Conservation (phyloP, 2,113 vertebrate species). For the Gambusia holbrooki region DNA sequence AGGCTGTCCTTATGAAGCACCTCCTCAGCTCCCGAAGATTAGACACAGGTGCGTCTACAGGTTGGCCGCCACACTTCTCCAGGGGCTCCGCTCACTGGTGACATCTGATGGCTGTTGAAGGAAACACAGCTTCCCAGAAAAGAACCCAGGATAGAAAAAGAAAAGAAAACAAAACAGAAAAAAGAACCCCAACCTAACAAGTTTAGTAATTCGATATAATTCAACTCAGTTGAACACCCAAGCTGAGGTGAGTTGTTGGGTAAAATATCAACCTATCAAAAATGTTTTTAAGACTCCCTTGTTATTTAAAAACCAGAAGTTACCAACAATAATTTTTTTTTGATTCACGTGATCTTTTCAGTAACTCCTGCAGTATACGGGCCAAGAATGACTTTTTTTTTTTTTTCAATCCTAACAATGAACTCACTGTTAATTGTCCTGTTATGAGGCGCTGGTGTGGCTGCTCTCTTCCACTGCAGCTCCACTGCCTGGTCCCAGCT, state of each 20-base stretch:
- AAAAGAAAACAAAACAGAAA: no score
- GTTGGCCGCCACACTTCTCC: no score
- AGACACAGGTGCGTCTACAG: no score
- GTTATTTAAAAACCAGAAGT: background rate
- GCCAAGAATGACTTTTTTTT: conserved; percentile 25
- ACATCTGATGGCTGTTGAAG: no score
- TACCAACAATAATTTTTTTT: background rate
- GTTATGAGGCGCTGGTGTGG: conserved; percentile 57
- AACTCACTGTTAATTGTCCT: conserved; percentile 68
- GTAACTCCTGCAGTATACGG: conserved; percentile 47
- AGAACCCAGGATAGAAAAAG: no score
- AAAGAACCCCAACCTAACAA: no score
- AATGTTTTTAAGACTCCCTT: background rate
- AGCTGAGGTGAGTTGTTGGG: background rate
- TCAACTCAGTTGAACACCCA: background rate
- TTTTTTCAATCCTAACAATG: conserved; percentile 37
- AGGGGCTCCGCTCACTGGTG: no score
- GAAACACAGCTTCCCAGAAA: no score
- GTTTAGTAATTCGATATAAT: background rate
- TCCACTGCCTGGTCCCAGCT: conserved; percentile 71
- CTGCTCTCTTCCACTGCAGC: conserved; percentile 52
- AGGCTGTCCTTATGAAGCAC: no score
- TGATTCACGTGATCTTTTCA: conserved; percentile 52
- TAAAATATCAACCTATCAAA: background rate
- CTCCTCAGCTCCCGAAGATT: no score